Base-by-base conservation (phyloP, 2,888 invertebrate genomes). In the Ophion ellenae region DNA sequence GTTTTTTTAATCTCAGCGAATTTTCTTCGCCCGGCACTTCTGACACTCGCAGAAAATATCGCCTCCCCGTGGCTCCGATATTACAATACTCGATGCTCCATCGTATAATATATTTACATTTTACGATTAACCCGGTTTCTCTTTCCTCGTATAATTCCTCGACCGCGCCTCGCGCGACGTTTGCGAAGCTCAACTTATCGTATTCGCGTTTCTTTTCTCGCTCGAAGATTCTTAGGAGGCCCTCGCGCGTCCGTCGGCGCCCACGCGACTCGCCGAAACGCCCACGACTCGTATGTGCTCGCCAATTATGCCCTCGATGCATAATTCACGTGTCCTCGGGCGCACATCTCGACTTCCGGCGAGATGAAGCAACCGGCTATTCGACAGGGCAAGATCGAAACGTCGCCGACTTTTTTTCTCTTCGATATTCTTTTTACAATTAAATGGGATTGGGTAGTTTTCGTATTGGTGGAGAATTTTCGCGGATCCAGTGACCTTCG, bases 101-200 rank as follows among this genome's bases (percentile, higher is more conserved):
- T 40, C 40, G 40, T 40, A 40, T 40, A 40, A 77, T 73, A 76
- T 85, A 85, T 81, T 77, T 81, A 85, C 81, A 85, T 32, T 77
- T 61, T 24, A 69, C 61, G 57, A 73, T 66, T 66, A 24, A 64
- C 57, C n/a, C 32, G 45, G 11, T 24, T 20, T 20, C 32, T 75
- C 32, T 63, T 28, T 64, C 10, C 7, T 64, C 32, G 17, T 17
- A 17, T 17, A 9, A 10, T 59, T 57, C 59, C 32, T 32, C 66
- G 40, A 53, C 28, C 28, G 36, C 40, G n/a, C 24, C n/a, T 7
- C 64, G n/a, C 24, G 47, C 47, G 63, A 61, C 45, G 11, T 45
- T 45, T n/a, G 74, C 45, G 63, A 63, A 63, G 45, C 45, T 75
- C 45, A 6, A 63, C 61, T 47, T n/a, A 45, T 63, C 36, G 63